phyloP scores from a whole-genome alignment of 1,140 invertebrate genomes.

The Cydia splendana region DNA sequence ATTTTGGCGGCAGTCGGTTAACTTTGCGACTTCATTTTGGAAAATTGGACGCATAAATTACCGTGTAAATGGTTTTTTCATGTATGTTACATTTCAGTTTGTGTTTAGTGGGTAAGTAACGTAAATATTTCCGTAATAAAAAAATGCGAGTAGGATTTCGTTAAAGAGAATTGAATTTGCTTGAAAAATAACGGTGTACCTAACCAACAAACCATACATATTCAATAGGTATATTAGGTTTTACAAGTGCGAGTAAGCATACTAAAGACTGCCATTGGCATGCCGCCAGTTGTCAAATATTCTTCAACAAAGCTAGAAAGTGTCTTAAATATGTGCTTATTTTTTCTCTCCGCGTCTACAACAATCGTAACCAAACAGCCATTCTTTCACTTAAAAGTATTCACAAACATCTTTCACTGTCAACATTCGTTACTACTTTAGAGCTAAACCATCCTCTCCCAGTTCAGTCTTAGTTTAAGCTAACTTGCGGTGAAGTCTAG shows the following conservation, averaged over 20 bases:
- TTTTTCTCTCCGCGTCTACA: background rate
- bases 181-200: too few species aligned
- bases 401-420: background rate
- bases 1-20: conserved; percentile 54
- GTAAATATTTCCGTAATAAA: too few species aligned
- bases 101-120: background rate
- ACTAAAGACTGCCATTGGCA: background rate
- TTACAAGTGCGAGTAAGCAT: too few species aligned
- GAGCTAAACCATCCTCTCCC: background rate
- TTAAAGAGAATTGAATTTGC: too few species aligned
- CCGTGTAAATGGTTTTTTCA: conserved; percentile 31
- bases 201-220: background rate
- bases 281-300: background rate
- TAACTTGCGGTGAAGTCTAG: conserved; percentile 3
- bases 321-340: background rate
- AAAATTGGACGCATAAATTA: conserved; percentile 77
- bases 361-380: background rate
- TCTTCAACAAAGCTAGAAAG: background rate
- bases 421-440: background rate
- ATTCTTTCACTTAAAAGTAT: conserved; percentile 4
- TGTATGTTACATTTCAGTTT: background rate
- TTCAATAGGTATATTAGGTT: too few species aligned
- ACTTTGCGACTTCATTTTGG: conserved; percentile 64
- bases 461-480: background rate
- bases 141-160: too few species aligned